A percentile compares a stretch with the other conserved stretches of the same genome.
These are phyloP conservation scores for Fulmarus glacialis DNA, from an alignment of 2,113 vertebrate species.

Conservation along the genomic window DNA sequence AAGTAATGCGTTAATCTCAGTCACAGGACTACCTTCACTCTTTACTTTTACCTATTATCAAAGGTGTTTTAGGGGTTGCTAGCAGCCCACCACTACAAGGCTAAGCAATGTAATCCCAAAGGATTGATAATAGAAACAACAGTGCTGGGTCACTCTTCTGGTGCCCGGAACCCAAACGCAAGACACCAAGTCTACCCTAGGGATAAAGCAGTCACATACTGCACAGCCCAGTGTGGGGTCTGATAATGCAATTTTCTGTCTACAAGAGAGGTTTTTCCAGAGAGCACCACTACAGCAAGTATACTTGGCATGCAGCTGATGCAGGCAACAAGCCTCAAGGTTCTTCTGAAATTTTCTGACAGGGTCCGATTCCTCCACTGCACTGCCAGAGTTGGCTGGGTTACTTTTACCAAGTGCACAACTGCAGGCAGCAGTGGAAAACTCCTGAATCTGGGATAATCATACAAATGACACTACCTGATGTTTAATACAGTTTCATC, in stretches of 20 bases:
- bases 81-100: neutral
- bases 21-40: neutral
- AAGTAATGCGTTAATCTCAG: neutral
- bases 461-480: neutral
- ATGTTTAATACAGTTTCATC: neutral
- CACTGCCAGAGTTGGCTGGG: neutral
- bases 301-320: neutral
- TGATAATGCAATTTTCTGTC: neutral
- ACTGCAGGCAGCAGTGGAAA: neutral
- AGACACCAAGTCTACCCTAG: neutral
- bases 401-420: neutral
- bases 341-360: neutral
- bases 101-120: neutral
- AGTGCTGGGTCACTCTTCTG: rapidly evolving
- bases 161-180: neutral
- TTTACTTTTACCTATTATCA: neutral
- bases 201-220: neutral
- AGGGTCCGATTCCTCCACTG: neutral
- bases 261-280: neutral
- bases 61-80: neutral
- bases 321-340: neutral
- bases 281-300: neutral
- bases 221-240: neutral
- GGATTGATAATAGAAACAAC: neutral
- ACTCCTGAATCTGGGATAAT: neutral